Base-by-base conservation (phyloP, 2,797 vertebrate species). In the Sebastes hubbsi region DNA sequence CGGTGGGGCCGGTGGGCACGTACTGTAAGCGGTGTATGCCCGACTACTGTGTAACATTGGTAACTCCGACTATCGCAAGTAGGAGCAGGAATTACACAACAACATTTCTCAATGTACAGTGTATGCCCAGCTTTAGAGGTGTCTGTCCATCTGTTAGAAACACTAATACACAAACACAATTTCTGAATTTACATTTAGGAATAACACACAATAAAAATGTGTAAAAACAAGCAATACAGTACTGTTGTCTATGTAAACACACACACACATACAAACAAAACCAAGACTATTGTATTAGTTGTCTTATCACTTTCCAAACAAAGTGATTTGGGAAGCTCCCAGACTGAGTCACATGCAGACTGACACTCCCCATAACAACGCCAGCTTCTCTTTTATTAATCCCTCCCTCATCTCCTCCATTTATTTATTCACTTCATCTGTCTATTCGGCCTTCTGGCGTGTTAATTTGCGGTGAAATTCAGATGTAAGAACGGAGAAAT, bases 381-480 rank as follows among this genome's bases (percentile, higher is more conserved):
- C 10, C n/a, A 27, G 54, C 75, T 84, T 38, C 68, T 75, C 63
- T 83, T 79, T 86, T 79, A 82, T 82, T 82, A 81, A 82, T 83
- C 72, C 32, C 25, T 11, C 18, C 77, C 42, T 72, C 71, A 38
- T 58, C 56, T 55, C 20, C 61, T 60, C 34, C 11, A 71, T 80
- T 86, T 83, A 68, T 81, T 84, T 85, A 80, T 80, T 77, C 72
- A 68, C 9, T 80, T 77, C 63, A 85, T 86, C 75, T 12, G 22
- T 71, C 75, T 71, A 49, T 77, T 77, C 71, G 52, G 66, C 75
- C 71, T 72, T 66, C 42, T 77, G 73, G 60, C 62, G 27, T 42
- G n/a, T 70, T 77, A 56, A 84, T 85, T 74, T 80, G 55, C 30
- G 13, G 18, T 49, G 38, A 82, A 62, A 52, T 29, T 82, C 70